Base-by-base conservation (phyloP, 2,113 vertebrate species). In the Delphinus delphis region DNA sequence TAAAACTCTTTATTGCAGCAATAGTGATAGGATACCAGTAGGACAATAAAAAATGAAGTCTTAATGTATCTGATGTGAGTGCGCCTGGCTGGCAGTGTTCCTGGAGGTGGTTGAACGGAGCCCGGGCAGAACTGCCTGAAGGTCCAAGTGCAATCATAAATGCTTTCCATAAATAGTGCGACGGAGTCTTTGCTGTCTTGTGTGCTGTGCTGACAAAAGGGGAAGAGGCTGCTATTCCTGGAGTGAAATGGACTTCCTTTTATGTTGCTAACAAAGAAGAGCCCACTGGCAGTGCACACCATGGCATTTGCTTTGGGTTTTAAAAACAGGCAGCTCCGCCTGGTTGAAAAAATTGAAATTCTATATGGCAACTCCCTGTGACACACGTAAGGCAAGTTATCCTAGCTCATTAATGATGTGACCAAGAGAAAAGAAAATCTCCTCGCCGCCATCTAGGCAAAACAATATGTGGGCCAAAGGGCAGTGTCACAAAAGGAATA, bases 141-240 rank as follows among this genome's bases (percentile, higher is more conserved):
- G 86, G 93, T 95, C 71, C 71, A 92, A 97, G 94, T 60, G 50
- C 41, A 97, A 62, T 97, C 89, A 95, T 88, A 97, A 97, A 93
- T 88, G 96, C 97, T 98, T 98, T 97, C 33, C 77, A 94, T 97
- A 97, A 98, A 98, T 97, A 98, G 90, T 93, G 44, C 17, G 93
- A 21, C 44, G 38, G 68, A 76, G 6, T 63, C 84, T 93, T 73
- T 96, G 70, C 81, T 95, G 63, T 70, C 65, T 58, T 80, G 38
- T 96, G 82, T 71, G 31, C 89, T 88, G 31, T 67, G 65, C 60
- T 90, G 63, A 73, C 74, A 60, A 92, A 82, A 65, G 25, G 44
- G 21, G 58, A 68, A 94, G 71, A 96, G 36, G 60, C 88, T 31
- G 25, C 91, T 47, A 4, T 79, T 83, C 58, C 83, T 82, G 65